phyloP scores from a whole-genome alignment of 2,888 invertebrate species.

The Ophion obscuratus region DNA sequence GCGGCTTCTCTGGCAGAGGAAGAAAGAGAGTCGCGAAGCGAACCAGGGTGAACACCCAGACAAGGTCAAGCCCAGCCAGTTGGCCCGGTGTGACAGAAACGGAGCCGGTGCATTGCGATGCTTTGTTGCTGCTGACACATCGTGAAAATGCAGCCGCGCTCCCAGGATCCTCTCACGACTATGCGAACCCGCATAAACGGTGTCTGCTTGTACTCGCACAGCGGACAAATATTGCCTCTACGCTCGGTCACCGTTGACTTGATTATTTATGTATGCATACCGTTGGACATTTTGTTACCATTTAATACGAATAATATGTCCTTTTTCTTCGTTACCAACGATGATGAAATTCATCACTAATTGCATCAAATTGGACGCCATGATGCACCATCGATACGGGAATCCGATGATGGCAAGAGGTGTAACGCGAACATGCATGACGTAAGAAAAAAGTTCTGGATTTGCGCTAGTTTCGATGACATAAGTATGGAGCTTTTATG shows the following conservation, averaged over 20 bases:
- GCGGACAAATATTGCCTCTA: slow-evolving; percentile 15
- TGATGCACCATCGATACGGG: neutral
- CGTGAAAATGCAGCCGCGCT: slow-evolving; percentile 48
- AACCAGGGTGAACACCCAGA: slow-evolving; percentile 78
- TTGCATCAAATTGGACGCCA: neutral
- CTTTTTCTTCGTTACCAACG: neutral
- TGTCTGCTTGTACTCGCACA: slow-evolving; percentile 1
- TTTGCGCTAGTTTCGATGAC: neutral
- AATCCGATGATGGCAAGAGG: neutral
- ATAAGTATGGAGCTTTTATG: too few relatives aligned
- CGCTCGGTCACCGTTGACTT: neutral
- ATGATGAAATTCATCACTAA: neutral
- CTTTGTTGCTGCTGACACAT: slow-evolving; percentile 46
- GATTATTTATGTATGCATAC: slow-evolving; percentile 15
- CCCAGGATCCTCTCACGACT: slow-evolving; percentile 69
- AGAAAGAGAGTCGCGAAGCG: slow-evolving; percentile 22
- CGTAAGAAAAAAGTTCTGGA: neutral
- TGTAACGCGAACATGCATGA: neutral
- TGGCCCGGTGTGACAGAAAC: slow-evolving; percentile 62
- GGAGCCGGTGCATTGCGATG: slow-evolving; percentile 33
- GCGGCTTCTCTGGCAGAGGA: slow-evolving; percentile 17
- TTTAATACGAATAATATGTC: neutral
- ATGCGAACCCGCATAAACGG: neutral
- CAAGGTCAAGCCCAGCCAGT: slow-evolving; percentile 74
- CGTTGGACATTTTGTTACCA: neutral